phyloP scores from a whole-genome alignment of 1,140 invertebrate species.

The Cherax quadricarinatus region DNA sequence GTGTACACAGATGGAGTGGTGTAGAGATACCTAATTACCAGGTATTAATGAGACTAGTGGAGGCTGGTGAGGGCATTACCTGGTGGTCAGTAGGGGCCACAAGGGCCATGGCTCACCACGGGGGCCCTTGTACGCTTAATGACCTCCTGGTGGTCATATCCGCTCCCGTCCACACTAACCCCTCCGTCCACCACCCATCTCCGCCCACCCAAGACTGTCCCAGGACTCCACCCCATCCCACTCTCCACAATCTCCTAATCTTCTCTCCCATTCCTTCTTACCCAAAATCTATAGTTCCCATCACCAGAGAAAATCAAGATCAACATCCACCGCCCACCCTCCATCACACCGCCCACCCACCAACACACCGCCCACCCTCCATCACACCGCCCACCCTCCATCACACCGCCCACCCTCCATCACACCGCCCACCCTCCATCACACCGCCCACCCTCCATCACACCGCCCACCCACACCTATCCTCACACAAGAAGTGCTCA shows the following conservation, averaged over 20 bases:
- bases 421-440: neutral
- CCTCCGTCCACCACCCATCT: conserved; percentile 6
- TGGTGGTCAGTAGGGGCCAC: conserved; percentile 22
- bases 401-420: conserved; percentile 5
- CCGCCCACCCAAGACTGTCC: neutral
- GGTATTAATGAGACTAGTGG: no score
- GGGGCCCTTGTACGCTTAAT: conserved; percentile 62
- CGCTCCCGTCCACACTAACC: conserved; percentile 33
- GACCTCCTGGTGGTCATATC: conserved; percentile 56
- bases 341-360: neutral
- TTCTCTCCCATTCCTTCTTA: no score
- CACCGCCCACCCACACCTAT: no score
- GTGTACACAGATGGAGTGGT: no score
- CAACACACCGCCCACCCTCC: neutral
- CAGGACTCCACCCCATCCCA: neutral
- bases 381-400: neutral
- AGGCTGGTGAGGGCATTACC: no score
- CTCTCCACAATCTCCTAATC: neutral
- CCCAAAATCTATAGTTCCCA: no score
- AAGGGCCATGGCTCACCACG: conserved; percentile 51
- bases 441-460: neutral
- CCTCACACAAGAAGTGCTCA: no score
- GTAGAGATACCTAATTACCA: no score
- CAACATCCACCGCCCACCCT: neutral
- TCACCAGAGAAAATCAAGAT: no score